phyloP scores from a whole-genome alignment of 2,888 invertebrate genomes.

The Argynnis bischoffii region DNA sequence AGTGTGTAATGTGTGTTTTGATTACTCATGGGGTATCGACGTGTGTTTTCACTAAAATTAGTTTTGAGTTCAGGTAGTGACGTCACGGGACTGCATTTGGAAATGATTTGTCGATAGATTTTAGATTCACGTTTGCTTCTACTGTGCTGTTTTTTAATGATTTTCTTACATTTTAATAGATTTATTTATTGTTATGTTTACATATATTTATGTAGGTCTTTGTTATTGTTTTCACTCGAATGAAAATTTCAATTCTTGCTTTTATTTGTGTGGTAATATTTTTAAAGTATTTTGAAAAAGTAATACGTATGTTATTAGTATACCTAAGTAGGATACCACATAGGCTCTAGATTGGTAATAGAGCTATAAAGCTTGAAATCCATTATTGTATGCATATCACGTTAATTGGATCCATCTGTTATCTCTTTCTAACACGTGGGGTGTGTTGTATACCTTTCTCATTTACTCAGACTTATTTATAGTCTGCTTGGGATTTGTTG shows the following conservation, averaged over 20 bases:
- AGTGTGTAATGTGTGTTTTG: conserved; percentile 21
- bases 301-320: background rate
- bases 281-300: too few relatives aligned
- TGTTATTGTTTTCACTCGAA: conserved; percentile 1
- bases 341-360: conserved; percentile 26
- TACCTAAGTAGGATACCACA: background rate
- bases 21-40: conserved; percentile 11
- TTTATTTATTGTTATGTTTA: conserved; percentile 2
- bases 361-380: conserved; percentile 39
- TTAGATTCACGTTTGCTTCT: conserved; percentile 8
- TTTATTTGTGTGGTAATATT: background rate
- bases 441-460: conserved; percentile 49
- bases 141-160: conserved; percentile 17
- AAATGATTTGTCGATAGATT: conserved; percentile 25
- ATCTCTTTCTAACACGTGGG: conserved; percentile 54
- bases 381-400: conserved; percentile 30
- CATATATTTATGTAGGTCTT: conserved; percentile 8
- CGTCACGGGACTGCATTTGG: conserved; percentile 43
- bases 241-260: conserved; percentile 8
- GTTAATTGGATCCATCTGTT: conserved; percentile 36
- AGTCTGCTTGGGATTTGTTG: conserved; percentile 58
- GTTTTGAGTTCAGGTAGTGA: conserved; percentile 44
- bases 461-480: conserved; percentile 66
- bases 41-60: conserved; percentile 48
- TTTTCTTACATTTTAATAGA: too few relatives aligned